Base-by-base conservation (phyloP, 2,888 invertebrate species). In the Drosophila setosimentum region DNA sequence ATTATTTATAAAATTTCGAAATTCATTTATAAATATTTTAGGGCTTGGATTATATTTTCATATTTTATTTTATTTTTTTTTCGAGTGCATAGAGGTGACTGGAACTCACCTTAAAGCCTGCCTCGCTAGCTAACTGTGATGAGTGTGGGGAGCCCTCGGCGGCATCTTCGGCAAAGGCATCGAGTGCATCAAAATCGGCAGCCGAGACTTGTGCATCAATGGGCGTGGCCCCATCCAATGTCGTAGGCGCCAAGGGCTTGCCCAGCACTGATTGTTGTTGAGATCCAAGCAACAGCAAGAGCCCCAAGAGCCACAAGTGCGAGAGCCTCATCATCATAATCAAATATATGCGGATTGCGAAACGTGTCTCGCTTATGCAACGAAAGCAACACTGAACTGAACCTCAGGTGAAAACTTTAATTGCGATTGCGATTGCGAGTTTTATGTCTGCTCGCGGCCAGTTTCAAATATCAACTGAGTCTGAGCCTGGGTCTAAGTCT, bases 51-150 rank as follows among this genome's bases (percentile, higher is more conserved):
- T 29, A n/a, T 24, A 5, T 27, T 30, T 24, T 11, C 21, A 21
- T 16, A 16, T 7, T 21, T 1, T 0, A 11, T 24, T 2, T 16
- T 45, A 3, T 48, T 21, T 49, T 49, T 50, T 27, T 50, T n/a
- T 13, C n/a, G 6, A n/a, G 18, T 18, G 50, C 2, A 21, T 16
- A 4, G 21, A 21, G n/a, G n/a, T 11, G 24, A 24, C 7, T 16
- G 29, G 11, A n/a, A 33, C 60, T 76, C 69, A 92, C 91, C 89
- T 85, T 91, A 35, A 92, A 90, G 13, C 74, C 90, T 11, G 82
- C 76, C 21, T 83, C 76, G 63, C 63, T 71, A 70, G 75, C 76
- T 8, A 68, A 73, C 27, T 55, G 55, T 6, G 55, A 29, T 8
- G 75, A 48, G 8, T 82, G 49, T 2, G 24, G 55, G n/a, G 88